These are phyloP conservation scores for Phenacoccus solenopsis DNA, from an alignment of 1,140 invertebrate species.

Conservation along the genomic window DNA sequence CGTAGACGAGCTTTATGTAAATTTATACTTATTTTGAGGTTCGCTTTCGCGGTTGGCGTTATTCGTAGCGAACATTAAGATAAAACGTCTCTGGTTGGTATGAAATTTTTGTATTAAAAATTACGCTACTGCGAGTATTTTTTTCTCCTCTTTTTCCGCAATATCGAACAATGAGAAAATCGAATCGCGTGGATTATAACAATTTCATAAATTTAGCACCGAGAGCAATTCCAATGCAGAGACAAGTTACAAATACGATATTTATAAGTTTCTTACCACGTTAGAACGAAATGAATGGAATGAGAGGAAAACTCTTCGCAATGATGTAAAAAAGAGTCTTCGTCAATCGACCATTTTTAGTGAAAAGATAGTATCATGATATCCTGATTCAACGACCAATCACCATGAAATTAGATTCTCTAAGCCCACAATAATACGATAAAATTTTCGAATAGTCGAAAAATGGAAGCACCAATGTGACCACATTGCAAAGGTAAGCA, in stretches of 20 bases:
- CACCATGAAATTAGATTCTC: too few species aligned
- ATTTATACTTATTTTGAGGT: too few species aligned
- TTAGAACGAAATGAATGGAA: too few species aligned
- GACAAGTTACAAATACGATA: too few species aligned
- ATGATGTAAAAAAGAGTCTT: too few species aligned
- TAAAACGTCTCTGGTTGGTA: too few species aligned
- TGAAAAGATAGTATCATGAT: not conserved
- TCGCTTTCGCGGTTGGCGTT: too few species aligned
- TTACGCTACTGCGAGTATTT: not conserved
- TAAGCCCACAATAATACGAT: too few species aligned
- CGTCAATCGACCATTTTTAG: too few species aligned
- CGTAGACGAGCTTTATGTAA: too few species aligned
- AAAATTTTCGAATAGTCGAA: not conserved
- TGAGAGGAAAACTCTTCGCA: too few species aligned
- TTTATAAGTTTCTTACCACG: too few species aligned
- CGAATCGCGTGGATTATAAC: not conserved
- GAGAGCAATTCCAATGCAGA: not conserved
- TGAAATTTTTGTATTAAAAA: not conserved
- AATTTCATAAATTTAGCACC: not conserved
- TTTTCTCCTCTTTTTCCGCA: not conserved
- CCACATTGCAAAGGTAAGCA: not conserved
- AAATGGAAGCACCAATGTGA: not conserved
- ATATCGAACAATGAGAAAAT: not conserved
- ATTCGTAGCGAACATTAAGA: not conserved
- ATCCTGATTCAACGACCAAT: not conserved